Evolutionary conservation across 2,888 invertebrate genomes (phyloP), one percentile per base, ranked within the genome.

Genomic region (Agriopis leucophaearia): DNA sequence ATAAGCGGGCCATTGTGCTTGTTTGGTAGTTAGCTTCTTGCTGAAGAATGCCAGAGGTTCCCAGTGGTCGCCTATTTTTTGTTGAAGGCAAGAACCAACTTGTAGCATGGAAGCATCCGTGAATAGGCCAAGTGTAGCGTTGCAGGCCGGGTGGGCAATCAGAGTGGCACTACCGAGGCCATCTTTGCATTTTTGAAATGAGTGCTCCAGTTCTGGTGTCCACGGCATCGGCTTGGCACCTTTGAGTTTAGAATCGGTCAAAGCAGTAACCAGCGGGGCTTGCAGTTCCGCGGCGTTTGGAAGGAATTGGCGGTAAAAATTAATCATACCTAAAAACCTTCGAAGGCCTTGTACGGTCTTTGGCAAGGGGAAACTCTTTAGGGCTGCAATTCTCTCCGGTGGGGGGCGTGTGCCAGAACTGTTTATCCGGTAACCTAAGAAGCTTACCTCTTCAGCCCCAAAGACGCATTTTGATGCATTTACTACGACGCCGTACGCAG

Each of bases 1-100:
- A 66, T 88, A 89, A 0, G 83, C 77, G 15, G 79, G 74, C 80
- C 80, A 75, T 10, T 63, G 9, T 0, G 59, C 0, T 18, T 75
- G 73, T 1, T 40, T 13, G 5, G 58, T 0, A 2, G 48, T 71
- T 5, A 73, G 50, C 27, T 75, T 75, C 13, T 70, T 72, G 13
- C 66, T 66, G 38, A 73, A 73, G n/a, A 65, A 75, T 0, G 67
- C 72, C 0, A 74, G 7, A 4, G 75, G 72, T 8, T 54, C 44
- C 71, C 69, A 75, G 0, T 64, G 9, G n/a, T 72, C 60, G 7
- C 45, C 36, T 1, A 36, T 35, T 0, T 18, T 51, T 35, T 76
- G 75, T 27, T 75, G 72, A 0, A 75, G 16, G 8, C 54, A 63
- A 0, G 71, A n/a, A 2, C 72, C 72, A 0, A 72, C 15, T 3